Evolutionary conservation across 2,888 invertebrate genomes (phyloP).

Genomic region (Plagodis dolabraria): DNA sequence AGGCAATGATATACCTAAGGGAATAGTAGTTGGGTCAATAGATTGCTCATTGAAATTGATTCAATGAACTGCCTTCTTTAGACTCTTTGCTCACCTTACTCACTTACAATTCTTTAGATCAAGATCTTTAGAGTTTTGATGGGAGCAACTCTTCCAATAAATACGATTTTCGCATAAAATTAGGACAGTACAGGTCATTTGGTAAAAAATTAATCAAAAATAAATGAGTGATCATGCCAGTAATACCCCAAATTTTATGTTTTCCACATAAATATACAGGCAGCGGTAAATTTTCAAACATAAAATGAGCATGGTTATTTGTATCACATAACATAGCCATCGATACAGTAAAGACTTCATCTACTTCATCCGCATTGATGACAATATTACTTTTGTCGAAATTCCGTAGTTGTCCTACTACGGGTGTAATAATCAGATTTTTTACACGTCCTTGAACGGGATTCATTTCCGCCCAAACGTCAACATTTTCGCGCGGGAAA

Average conservation of each 20-base stretch:
- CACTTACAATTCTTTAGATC: too few relatives aligned
- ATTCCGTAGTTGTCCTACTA: conserved; percentile 86
- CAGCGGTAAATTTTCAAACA: conserved; percentile 79
- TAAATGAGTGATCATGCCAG: conserved; percentile 90
- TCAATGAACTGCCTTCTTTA: too few relatives aligned
- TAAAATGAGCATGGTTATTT: conserved; percentile 85
- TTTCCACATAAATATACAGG: conserved; percentile 84
- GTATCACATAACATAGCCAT: conserved; percentile 87
- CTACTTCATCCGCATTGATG: conserved; percentile 90
- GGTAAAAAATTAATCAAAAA: conserved; percentile 76
- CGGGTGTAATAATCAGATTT: conserved; percentile 88
- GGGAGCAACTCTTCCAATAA: conserved; percentile 60
- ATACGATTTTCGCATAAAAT: conserved; percentile 60
- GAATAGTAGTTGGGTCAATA: neutral
- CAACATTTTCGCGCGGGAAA: conserved; percentile 83
- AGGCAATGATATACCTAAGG: neutral
- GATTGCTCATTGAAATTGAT: too few relatives aligned
- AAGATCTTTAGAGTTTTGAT: conserved; percentile 53
- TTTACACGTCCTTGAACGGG: conserved; percentile 59
- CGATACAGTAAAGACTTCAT: conserved; percentile 89
- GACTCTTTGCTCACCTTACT: too few relatives aligned
- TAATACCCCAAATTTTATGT: conserved; percentile 90
- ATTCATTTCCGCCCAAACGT: conserved; percentile 87
- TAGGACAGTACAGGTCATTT: conserved; percentile 53
- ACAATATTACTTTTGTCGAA: conserved; percentile 80